These are phyloP conservation scores for Limnephilus marmoratus DNA, from an alignment of 2,888 invertebrate genomes.

Conservation along the genomic window DNA sequence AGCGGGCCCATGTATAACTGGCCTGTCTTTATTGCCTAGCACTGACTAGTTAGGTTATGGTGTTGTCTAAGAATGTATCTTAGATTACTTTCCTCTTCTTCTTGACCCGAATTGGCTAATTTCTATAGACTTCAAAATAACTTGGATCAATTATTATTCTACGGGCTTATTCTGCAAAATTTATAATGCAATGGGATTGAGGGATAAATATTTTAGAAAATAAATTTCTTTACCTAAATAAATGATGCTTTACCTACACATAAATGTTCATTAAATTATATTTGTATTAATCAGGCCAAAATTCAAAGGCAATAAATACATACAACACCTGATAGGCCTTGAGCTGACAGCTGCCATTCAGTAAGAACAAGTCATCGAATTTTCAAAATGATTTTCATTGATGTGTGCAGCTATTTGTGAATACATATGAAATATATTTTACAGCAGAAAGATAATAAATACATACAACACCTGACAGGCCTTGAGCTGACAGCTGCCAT, in stretches of 20 bases:
- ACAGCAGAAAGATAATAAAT: neutral
- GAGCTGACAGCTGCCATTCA: neutral
- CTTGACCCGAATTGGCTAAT: neutral
- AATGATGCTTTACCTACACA: neutral
- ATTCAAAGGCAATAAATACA: neutral
- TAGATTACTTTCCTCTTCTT: neutral
- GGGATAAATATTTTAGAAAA: neutral
- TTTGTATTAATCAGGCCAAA: neutral
- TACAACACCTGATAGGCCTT: neutral
- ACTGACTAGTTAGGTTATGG: slow-evolving; percentile 9
- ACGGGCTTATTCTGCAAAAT: neutral
- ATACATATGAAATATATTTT: neutral
- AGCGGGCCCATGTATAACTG: slow-evolving; percentile 59
- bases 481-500: neutral
- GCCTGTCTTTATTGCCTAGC: slow-evolving; percentile 59
- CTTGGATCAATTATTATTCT: neutral
- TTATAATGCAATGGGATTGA: neutral
- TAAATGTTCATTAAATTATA: neutral
- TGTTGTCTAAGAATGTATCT: neutral
- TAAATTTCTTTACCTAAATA: neutral
- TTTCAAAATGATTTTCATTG: neutral
- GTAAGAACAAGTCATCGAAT: neutral
- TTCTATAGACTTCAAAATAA: slow-evolving; percentile 11
- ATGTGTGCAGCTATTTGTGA: neutral
- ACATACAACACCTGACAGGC: neutral